A percentile compares a stretch with the other conserved stretches of the same genome.
Evolutionary conservation across 2,113 vertebrate genomes (phyloP).

Genomic region (Erinaceus europaeus): DNA sequence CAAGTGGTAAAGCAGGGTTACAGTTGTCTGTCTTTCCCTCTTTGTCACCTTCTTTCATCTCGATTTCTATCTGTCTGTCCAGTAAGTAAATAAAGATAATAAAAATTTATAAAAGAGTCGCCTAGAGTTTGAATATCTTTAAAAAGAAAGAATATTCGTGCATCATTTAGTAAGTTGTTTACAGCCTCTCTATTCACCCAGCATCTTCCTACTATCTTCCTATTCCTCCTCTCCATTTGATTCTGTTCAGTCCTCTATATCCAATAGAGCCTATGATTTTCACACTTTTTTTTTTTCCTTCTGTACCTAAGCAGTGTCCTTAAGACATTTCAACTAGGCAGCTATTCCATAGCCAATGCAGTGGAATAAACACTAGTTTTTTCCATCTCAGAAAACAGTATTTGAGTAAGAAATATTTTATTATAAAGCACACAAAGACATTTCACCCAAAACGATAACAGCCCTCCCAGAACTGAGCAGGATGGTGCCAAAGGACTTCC

Average conservation of each 20-base stretch:
- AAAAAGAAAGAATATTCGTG: no score
- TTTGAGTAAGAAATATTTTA: constrained; percentile 11
- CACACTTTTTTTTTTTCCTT: neutral
- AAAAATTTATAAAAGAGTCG: no score
- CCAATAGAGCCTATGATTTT: neutral
- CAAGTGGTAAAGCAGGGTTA: no score
- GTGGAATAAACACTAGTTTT: neutral
- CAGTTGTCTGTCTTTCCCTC: no score
- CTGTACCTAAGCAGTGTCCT: neutral
- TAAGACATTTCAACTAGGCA: neutral
- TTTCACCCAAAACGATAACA: neutral
- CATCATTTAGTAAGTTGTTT: no score
- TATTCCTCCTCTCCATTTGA: neutral
- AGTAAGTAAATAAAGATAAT: no score
- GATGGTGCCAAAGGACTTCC: neutral
- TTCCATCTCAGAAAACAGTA: neutral
- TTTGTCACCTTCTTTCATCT: no score
- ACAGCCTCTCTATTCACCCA: no score
- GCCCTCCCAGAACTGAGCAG: neutral
- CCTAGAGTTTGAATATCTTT: no score
- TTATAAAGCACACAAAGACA: neutral
- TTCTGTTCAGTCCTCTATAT: neutral
- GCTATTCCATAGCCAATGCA: neutral
- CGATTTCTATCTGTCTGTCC: no score
- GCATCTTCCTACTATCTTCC: neutral